phyloP scores from a whole-genome alignment of 1,140 invertebrate genomes.

The Bombus picipes region DNA sequence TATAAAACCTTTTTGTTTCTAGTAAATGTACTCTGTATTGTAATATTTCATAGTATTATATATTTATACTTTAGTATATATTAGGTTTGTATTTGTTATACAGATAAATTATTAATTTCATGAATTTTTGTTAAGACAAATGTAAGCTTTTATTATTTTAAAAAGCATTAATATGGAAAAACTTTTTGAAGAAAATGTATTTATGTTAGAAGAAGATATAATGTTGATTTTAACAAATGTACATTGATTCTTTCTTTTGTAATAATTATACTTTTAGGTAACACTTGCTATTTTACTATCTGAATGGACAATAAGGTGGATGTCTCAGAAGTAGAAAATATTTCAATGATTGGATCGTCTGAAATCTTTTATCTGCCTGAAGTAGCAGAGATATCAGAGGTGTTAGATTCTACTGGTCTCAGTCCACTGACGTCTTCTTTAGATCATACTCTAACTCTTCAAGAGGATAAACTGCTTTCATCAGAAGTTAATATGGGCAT shows the following conservation, averaged over 20 bases:
- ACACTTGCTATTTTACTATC: conserved; percentile 53
- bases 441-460: conserved; percentile 77
- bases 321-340: conserved; percentile 75
- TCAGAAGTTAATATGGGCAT: conserved; percentile 79
- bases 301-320: conserved; percentile 80
- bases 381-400: conserved; percentile 74
- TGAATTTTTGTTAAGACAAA: neutral
- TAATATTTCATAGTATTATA: neutral
- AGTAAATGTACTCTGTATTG: neutral
- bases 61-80: neutral
- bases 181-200: neutral
- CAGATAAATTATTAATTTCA: neutral
- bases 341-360: conserved; percentile 78
- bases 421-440: conserved; percentile 79
- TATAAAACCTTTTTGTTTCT: neutral
- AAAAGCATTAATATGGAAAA: neutral
- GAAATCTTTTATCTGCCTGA: conserved; percentile 74
- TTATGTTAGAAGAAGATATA: neutral
- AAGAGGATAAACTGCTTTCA: conserved; percentile 75
- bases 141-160: neutral
- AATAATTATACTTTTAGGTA: conserved; percentile 45
- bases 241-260: conserved; percentile 11
- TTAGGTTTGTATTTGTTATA: neutral
- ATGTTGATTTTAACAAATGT: conserved; percentile 1
- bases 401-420: conserved; percentile 78